phyloP scores from a whole-genome alignment of 1,140 invertebrate genomes.

The Zaprionus taronus region DNA sequence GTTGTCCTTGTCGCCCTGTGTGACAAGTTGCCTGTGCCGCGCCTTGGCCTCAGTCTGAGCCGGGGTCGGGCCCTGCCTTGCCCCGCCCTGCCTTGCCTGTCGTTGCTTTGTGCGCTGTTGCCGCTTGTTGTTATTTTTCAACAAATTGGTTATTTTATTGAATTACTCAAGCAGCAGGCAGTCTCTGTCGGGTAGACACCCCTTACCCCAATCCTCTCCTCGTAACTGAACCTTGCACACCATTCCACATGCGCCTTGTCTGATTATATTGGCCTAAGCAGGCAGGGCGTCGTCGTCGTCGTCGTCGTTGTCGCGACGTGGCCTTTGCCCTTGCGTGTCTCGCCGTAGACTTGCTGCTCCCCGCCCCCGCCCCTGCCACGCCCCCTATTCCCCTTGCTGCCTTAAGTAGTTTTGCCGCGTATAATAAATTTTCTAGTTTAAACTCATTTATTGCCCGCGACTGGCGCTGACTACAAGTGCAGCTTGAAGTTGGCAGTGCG shows the following conservation, averaged over 20 bases:
- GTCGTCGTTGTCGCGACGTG: conserved; percentile 29
- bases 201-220: background rate
- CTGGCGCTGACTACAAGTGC: conserved; percentile 16
- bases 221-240: conserved; percentile 10
- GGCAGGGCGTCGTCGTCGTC: conserved; percentile 32
- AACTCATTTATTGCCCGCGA: conserved; percentile 76
- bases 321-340: conserved; percentile 67
- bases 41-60: background rate
- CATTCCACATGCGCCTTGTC: conserved; percentile 38
- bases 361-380: background rate
- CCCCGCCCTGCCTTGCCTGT: conserved; percentile 39
- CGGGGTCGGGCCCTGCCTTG: background rate
- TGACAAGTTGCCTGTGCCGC: conserved; percentile 66
- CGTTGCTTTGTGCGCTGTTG: conserved; percentile 34
- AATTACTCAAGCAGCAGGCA: conserved; percentile 79
- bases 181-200: conserved; percentile 10
- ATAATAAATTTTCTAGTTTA: conserved; percentile 82
- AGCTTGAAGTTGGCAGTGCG: background rate
- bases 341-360: background rate
- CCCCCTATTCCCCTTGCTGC: conserved; percentile 14
- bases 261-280: conserved; percentile 78
- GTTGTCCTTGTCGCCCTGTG: conserved; percentile 30
- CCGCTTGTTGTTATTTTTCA: conserved; percentile 69
- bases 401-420: conserved; percentile 79
- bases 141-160: conserved; percentile 83